Evolutionary conservation across 1,140 invertebrate genomes (phyloP), one percentile per base, ranked within the genome.

Genomic region (Leptopilina boulardi): DNA sequence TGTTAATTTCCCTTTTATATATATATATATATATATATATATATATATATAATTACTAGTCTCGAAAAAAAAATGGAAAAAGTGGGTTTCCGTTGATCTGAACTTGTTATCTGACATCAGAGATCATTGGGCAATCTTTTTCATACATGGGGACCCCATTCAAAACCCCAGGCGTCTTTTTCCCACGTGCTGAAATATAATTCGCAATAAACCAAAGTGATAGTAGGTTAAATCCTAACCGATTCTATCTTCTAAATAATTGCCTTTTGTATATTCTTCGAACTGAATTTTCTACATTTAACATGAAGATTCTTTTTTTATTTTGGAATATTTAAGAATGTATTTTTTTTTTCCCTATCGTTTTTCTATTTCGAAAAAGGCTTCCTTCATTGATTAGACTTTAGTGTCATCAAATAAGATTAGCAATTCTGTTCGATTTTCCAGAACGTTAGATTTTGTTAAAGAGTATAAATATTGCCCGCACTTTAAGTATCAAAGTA

Each of bases 41-140:
- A n/a, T n/a, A n/a, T n/a, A n/a, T n/a, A 56, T 6, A 19, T 56
- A 56, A 56, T 56, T 56, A 21, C 19, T 1, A 56, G 54, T 56
- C 54, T 81, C 78, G 76, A 77, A 70, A 77, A 80, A 82, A 80
- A 88, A 85, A 81, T n/a, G n/a, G 88, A 87, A 89, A 89, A 91
- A 89, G 88, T 89, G 83, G 88, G 87, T 90, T 91, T 89, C 87
- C 88, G 87, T 82, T 79, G 83, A 90, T 88, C 82, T 77, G 86
- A 87, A 85, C 82, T 79, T 75, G 82, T 84, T 89, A 89, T 90
- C 89, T 85, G 85, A 74, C 80, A n/a, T n/a, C n/a, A 5, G 2
- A 85, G 83, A 91, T 91, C 89, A 90, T 91, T 90, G 89, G 84
- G 87, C 89, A 91, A 90, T 88, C 86, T 86, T 87, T 84, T 90